Evolutionary conservation across 2,797 vertebrate genomes (phyloP), one percentile per base, ranked within the genome.

Genomic region (Pangasius mekongensis): DNA sequence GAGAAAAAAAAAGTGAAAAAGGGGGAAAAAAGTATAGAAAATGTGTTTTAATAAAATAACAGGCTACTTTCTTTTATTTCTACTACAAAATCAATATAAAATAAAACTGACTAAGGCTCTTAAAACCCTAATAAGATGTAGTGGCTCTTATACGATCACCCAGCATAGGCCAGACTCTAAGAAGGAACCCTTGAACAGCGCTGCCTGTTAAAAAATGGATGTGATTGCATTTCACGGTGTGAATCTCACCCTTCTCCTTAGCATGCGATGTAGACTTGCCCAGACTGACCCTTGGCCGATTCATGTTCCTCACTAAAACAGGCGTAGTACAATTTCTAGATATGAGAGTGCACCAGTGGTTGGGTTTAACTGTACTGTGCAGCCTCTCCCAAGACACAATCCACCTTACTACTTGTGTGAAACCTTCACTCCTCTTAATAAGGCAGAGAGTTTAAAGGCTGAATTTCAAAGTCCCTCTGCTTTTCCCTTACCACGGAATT

Each of bases 211-310:
- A 91, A 89, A 89, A 89, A 92, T 77, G 20, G 0, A 81, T 62
- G 87, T 91, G 87, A 88, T 89, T 87, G 76, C 86, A 85, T 88
- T 88, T 91, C 62, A 36, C 33, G 56, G 73, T 73, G 84, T 39
- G 67, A 87, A 90, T 90, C 66, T 43, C 43, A 43, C 36, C 77
- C 73, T 88, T 64, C 62, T 88, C 83, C 56, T 74, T 85, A 88
- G 52, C 77, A 91, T 89, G 67, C 71, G 52, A 39, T 66, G 36
- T 71, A 84, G 74, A 78, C 86, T 52, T 66, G 43, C 33, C 78
- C 58, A 78, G 80, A 66, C 87, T 88, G 89, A 91, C 87, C 89
- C 58, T 22, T 86, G 85, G 60, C 66, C 76, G 83, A 91, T 88
- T 86, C 81, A 27, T 88, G 76, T 87, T 64, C 87, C 87, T 87